These are phyloP conservation scores for Trichopoda pennipes DNA, from an alignment of 2,888 invertebrate species.

Conservation along the genomic window DNA sequence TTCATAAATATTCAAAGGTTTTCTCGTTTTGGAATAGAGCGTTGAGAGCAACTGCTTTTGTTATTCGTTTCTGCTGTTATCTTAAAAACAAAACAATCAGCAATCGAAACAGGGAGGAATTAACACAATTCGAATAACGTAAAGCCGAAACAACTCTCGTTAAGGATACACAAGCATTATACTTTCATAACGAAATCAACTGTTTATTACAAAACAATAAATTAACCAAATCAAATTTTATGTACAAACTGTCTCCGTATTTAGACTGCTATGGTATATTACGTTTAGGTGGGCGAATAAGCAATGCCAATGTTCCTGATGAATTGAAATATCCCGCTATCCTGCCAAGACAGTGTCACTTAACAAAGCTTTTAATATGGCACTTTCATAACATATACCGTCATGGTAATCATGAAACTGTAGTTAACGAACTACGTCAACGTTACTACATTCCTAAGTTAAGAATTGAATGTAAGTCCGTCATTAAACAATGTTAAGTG, in stretches of 20 bases:
- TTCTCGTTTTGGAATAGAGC: conserved; percentile 49
- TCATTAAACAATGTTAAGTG: conserved; percentile 42
- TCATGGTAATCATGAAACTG: too few species aligned
- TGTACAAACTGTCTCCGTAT: conserved; percentile 37
- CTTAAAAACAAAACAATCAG: neutral
- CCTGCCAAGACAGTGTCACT: conserved; percentile 18
- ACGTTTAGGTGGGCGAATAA: conserved; percentile 19
- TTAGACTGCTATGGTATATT: conserved; percentile 20
- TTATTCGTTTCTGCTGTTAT: conserved; percentile 13
- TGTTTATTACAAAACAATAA: conserved; percentile 15
- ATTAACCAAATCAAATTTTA: too few species aligned
- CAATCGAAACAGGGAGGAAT: neutral
- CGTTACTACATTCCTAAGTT: too few species aligned
- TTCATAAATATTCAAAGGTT: conserved; percentile 44
- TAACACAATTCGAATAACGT: conserved; percentile 18
- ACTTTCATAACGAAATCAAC: conserved; percentile 28
- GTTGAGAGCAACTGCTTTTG: conserved; percentile 35
- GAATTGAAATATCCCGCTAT: conserved; percentile 35
- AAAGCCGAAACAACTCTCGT: conserved; percentile 38
- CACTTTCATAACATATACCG: too few species aligned
- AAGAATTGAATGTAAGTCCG: too few species aligned
- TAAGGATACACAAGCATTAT: conserved; percentile 17
- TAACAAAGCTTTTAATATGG: conserved; percentile 33
- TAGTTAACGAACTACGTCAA: too few species aligned
- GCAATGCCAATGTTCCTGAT: conserved; percentile 25